These are phyloP conservation scores for Cephus pygmeus DNA, from an alignment of 2,888 invertebrate genomes.

Conservation along the genomic window DNA sequence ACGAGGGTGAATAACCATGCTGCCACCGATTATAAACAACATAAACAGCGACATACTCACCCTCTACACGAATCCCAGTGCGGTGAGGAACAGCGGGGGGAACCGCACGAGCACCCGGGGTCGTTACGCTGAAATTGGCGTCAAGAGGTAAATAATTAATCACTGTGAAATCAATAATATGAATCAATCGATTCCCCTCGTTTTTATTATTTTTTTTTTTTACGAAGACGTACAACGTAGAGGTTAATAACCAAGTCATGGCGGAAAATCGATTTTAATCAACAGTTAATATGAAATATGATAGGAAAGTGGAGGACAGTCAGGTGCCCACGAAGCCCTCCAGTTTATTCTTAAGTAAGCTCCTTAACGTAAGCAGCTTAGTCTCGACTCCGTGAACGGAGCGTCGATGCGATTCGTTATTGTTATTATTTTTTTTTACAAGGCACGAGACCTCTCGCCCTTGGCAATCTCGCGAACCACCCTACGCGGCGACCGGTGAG, in stretches of 20 bases:
- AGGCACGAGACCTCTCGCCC: no score
- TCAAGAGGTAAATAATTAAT: slow-evolving; percentile 54
- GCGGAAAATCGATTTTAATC: slow-evolving; percentile 50
- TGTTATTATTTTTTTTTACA: no score
- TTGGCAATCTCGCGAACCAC: no score
- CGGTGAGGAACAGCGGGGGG: slow-evolving; percentile 36
- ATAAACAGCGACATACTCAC: slow-evolving; percentile 62
- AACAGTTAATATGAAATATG: slow-evolving; percentile 53
- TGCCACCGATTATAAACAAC: slow-evolving; percentile 62
- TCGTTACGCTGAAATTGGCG: slow-evolving; percentile 63
- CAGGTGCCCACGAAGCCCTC: slow-evolving; percentile 37
- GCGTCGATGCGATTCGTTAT: slow-evolving; percentile 39
- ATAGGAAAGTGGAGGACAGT: slow-evolving; percentile 45
- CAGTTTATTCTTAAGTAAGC: slow-evolving; percentile 48
- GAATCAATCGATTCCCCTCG: background rate
- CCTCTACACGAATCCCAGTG: slow-evolving; percentile 54
- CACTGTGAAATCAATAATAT: background rate
- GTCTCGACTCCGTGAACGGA: slow-evolving; percentile 39
- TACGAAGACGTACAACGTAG: background rate
- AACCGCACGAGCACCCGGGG: slow-evolving; percentile 53
- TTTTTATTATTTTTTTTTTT: background rate
- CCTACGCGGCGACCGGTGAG: no score
- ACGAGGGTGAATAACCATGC: slow-evolving; percentile 38
- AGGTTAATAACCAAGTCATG: background rate
- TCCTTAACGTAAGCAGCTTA: slow-evolving; percentile 48